Evolutionary conservation across 2,113 vertebrate genomes (phyloP).

Genomic region (Climacteris rufus): DNA sequence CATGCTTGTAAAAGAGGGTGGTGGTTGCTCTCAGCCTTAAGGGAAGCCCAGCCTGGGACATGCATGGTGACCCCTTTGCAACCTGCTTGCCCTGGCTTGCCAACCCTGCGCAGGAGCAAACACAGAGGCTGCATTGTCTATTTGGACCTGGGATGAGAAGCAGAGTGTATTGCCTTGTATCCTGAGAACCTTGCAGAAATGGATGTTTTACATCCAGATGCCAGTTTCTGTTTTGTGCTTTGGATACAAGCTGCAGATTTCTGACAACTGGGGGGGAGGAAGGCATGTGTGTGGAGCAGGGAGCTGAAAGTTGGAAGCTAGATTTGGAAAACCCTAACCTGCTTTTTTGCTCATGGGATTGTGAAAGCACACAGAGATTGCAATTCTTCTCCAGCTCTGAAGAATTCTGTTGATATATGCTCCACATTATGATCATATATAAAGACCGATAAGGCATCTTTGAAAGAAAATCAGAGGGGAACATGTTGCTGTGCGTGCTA

Average conservation of each 20-base stretch:
- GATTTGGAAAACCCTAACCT: background rate
- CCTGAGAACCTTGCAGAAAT: background rate
- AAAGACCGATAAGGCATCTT: conserved; percentile 58
- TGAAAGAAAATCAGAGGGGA: conserved; percentile 58
- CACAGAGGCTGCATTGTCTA: background rate
- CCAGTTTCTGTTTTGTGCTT: background rate
- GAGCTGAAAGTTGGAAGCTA: background rate
- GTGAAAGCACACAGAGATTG: background rate
- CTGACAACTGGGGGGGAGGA: background rate
- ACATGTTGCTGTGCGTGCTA: background rate
- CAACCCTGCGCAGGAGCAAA: background rate
- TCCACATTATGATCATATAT: conserved; percentile 51
- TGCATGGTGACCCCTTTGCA: background rate
- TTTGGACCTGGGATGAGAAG: background rate
- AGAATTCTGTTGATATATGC: conserved; percentile 38
- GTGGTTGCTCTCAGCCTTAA: background rate
- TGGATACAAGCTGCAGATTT: background rate
- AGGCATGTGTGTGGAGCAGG: background rate
- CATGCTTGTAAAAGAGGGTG: background rate
- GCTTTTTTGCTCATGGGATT: background rate
- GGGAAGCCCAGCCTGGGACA: background rate
- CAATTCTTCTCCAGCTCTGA: conserved; percentile 30
- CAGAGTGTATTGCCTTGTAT: background rate
- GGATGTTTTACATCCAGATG: background rate
- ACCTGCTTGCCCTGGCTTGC: background rate